Evolutionary conservation across 2,113 vertebrate genomes (phyloP).

Genomic region (Taurulus bubalis): DNA sequence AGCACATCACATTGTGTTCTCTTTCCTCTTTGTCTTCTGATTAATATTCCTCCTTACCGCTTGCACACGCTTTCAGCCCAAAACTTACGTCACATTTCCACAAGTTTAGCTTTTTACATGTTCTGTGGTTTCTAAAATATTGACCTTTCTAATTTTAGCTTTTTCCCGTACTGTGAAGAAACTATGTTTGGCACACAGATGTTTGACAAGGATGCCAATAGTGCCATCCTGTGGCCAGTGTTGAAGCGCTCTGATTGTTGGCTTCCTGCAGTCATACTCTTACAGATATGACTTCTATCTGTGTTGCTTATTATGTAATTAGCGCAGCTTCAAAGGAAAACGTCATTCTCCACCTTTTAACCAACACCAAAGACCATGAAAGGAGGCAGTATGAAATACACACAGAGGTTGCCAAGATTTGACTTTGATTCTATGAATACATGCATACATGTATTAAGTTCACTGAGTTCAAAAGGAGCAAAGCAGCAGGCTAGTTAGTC

Average conservation of each 20-base stretch:
- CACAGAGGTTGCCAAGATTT: neutral
- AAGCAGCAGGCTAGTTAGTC: neutral
- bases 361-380: neutral
- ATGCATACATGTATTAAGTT: neutral
- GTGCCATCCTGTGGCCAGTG: constrained; percentile 29
- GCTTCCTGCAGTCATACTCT: neutral
- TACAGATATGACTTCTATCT: neutral
- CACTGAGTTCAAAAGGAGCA: neutral
- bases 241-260: neutral
- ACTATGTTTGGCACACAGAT: neutral
- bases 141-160: neutral
- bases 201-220: neutral
- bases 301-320: neutral
- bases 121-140: neutral
- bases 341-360: neutral
- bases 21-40: neutral
- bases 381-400: neutral
- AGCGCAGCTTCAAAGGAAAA: neutral
- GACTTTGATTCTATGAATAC: neutral
- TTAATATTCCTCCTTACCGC: neutral
- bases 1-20: neutral
- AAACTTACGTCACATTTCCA: neutral
- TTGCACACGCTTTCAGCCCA: neutral
- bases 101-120: neutral
- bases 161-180: neutral